These are phyloP conservation scores for Sylvia borin DNA, from an alignment of 2,797 vertebrate species.

Conservation along the genomic window DNA sequence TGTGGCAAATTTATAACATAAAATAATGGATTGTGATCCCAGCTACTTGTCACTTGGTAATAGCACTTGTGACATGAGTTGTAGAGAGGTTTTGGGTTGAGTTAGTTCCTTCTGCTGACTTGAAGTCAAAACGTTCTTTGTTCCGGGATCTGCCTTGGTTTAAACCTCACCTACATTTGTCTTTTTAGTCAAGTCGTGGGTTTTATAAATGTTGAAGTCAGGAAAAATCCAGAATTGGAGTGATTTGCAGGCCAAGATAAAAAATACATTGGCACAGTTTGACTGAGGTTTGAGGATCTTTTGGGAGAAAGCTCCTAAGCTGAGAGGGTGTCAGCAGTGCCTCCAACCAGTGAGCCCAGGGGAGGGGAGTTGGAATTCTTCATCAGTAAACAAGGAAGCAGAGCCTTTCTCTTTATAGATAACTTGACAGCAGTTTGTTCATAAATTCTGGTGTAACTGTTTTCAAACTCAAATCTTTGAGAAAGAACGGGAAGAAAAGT, in stretches of 20 bases:
- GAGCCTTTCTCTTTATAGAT: background rate
- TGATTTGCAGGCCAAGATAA: background rate
- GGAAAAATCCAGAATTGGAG: background rate
- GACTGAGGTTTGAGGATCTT: background rate
- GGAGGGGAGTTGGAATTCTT: background rate
- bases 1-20: background rate
- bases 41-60: conserved; percentile 13
- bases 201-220: background rate
- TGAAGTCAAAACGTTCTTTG: background rate
- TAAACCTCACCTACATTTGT: background rate
- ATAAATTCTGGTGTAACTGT: background rate
- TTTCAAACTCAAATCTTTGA: background rate
- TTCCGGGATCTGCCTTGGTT: background rate
- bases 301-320: background rate
- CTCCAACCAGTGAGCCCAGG: background rate
- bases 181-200: background rate
- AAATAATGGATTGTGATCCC: background rate
- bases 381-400: background rate
- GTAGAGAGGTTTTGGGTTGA: background rate
- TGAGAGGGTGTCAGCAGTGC: background rate
- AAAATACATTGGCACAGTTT: background rate
- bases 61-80: background rate
- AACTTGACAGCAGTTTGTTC: conserved; percentile 1
- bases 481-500: background rate
- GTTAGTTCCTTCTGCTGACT: background rate